Base-by-base conservation (phyloP, 1,140 invertebrate species). In the Sycophila sp. region DNA sequence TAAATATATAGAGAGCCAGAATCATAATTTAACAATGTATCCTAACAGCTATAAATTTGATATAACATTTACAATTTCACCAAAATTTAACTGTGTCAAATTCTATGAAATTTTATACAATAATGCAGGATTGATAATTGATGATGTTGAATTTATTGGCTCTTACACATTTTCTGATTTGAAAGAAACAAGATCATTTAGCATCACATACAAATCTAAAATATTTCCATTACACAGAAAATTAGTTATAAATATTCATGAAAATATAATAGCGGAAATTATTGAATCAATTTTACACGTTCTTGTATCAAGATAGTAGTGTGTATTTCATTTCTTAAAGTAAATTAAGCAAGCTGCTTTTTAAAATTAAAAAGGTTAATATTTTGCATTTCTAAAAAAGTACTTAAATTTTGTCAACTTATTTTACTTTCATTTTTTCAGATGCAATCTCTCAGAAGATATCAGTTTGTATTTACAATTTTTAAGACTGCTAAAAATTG, bases 181-280 rank as follows among this genome's bases (percentile, higher is more conserved):
- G n/a, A 66, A 76, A 24, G 74, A 77, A 72, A 75, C 76, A 26
- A 79, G 73, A 66, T 86, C 85, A 49, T 86, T 80, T 72, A 81
- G 83, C 75, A 83, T 88, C 69, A 78, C 51, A 42, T 88, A 88
- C 65, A 79, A 77, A 67, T 86, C 85, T 24, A 76, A 78, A 34
- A 69, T 68, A 24, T 38, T 79, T 47, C 82, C 86, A 24, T 73
- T 88, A 24, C 75, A 81, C 67, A 77, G 82, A 69, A 74, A 79
- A 60, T 77, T 80, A 78, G 77, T 83, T 24, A 79, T 87, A 62
- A 66, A 83, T 67, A 74, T 87, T 47, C 87, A 88, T 73, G 68
- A 83, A 60, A 81, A 81, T 73, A 47, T 85, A 62, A 78, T 87
- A 64, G 36, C 78, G 38, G 74, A 79, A 75, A 71, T 81, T 49